Conservation (phyloP, 2,113 vertebrate genomes). For the Passer montanus region DNA sequence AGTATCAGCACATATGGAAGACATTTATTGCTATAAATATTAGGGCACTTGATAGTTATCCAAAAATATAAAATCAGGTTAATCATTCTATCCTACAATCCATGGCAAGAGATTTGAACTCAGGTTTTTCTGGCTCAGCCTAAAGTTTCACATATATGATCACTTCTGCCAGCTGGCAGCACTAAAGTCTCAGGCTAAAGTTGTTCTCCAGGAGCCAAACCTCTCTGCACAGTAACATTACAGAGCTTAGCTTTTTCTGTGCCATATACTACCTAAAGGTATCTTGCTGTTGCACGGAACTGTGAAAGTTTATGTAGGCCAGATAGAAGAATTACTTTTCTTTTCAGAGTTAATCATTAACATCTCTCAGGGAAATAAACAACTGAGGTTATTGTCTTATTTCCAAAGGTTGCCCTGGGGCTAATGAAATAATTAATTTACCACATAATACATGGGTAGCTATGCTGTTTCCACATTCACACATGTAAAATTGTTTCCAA, state of each 20-base stretch:
- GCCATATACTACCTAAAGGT: slow-evolving; percentile 57
- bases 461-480: background rate
- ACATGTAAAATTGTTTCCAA: background rate
- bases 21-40: slow-evolving; percentile 70
- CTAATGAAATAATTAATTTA: slow-evolving; percentile 61
- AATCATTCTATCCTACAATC: slow-evolving; percentile 69
- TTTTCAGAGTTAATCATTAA: slow-evolving; percentile 67
- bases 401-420: slow-evolving; percentile 52
- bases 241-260: slow-evolving; percentile 49
- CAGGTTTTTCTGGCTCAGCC: slow-evolving; percentile 68
- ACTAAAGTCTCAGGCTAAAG: slow-evolving; percentile 31
- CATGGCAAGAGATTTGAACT: slow-evolving; percentile 68
- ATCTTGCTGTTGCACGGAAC: slow-evolving; percentile 31
- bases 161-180: slow-evolving; percentile 52
- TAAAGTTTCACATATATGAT: slow-evolving; percentile 52
- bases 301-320: slow-evolving; percentile 50
- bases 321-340: slow-evolving; percentile 60
- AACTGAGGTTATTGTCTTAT: slow-evolving; percentile 59
- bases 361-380: slow-evolving; percentile 60
- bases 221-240: background rate
- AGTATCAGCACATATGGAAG: slow-evolving; percentile 71
- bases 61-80: slow-evolving; percentile 71
- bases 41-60: slow-evolving; percentile 68
- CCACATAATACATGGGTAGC: background rate
- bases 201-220: slow-evolving; percentile 39